A percentile compares a stretch with the other conserved stretches of the same genome.
Conservation (phyloP, 64 coral and sea anemone genomes). For the Platygyra sinensis region DNA sequence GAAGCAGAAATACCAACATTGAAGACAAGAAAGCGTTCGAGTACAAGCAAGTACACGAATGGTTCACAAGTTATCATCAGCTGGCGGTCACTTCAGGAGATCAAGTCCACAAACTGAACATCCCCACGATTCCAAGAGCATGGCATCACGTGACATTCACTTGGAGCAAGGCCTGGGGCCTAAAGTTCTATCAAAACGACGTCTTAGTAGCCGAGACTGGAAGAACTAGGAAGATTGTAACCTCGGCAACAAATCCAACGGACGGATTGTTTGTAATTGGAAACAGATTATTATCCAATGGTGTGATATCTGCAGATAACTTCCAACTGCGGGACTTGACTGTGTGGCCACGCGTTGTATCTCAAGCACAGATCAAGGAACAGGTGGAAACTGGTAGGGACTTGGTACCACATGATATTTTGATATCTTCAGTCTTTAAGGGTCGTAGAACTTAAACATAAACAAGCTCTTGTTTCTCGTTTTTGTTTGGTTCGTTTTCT, state of each 20-base stretch:
- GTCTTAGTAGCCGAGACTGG: background rate
- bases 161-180: background rate
- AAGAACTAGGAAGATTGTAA: background rate
- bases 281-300: background rate
- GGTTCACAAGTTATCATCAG: background rate
- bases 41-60: slow-evolving; percentile 1
- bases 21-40: background rate
- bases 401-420: background rate
- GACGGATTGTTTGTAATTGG: background rate
- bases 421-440: no score
- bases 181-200: slow-evolving; percentile 14
- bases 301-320: background rate
- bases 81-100: background rate
- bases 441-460: no score
- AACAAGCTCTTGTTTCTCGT: background rate
- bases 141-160: slow-evolving; percentile 5
- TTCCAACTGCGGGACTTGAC: slow-evolving; percentile 1
- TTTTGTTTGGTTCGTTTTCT: background rate
- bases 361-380: background rate
- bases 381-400: background rate
- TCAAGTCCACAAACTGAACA: background rate
- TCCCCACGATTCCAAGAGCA: background rate
- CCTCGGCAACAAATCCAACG: background rate
- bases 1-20: background rate
- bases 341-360: slow-evolving; percentile 15